Base-by-base conservation (phyloP, 2,797 vertebrate species). In the Benthosema pterotum region DNA sequence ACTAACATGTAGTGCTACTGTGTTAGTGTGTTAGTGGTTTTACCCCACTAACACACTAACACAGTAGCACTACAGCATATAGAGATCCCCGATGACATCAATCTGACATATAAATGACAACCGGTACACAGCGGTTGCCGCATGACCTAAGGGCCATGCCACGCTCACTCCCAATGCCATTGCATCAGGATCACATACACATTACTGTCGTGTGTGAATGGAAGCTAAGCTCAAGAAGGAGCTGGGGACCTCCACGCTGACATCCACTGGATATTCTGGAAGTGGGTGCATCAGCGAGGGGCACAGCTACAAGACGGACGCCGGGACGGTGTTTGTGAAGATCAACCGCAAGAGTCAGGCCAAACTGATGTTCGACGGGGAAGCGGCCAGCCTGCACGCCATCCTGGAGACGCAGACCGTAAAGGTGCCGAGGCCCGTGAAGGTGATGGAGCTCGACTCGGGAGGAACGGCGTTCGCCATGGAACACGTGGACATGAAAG, bases 331-430 rank as follows among this genome's bases (percentile, higher is more conserved):
- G 11, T 99, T 97, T 86, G 94, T 95, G 68, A 99, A 99, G 89
- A 92, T 94, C 74, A 96, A 96, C 84, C 90, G 84, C 84, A 95
- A 94, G 65, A 75, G 89, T 32, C 88, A 96, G 96, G 95, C 97
- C 46, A 95, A 93, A 79, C 80, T 75, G 75, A 99, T 99, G 97
- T 98, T 98, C 83, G 94, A 94, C 74, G 97, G 97, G 1, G 97
- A 99, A 87, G 88, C 88, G 88, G 95, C 93, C 1, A 96, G 96
- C 79, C 80, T 99, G 88, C 91, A 95, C 64, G 92, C 94, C 1
- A 95, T 99, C 63, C 78, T 87, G 58, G 80, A 90, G 69, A 97
- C 96, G 0, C 86, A 87, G 54, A 92, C 89, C 1, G 83, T 98
- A 51, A 92, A 87, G 61, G 95, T 90, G 0, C 97, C 97, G 7